Percentiles rank a stretch among this genome's conserved stretches.
phyloP scores from a whole-genome alignment of 2,113 vertebrate genomes.

The Nannospalax galili region DNA sequence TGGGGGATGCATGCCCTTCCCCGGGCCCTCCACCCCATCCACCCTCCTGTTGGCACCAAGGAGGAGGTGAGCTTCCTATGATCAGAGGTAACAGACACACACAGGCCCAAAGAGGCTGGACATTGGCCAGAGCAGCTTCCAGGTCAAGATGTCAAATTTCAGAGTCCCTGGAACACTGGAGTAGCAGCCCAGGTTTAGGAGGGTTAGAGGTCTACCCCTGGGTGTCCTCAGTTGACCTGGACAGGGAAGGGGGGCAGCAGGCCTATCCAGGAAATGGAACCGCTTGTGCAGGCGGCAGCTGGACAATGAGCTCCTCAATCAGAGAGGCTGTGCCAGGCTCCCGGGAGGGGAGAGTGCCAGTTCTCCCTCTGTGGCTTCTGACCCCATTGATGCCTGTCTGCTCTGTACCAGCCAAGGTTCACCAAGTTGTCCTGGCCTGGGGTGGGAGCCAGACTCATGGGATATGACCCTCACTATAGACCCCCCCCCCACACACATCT shows the following conservation, averaged over 20 bases:
- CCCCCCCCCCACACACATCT: too few relatives aligned
- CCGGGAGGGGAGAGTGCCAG: neutral
- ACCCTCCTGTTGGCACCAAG: neutral
- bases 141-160: neutral
- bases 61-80: neutral
- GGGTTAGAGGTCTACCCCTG: neutral
- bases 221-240: conserved; percentile 68
- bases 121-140: neutral
- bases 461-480: fast-evolving
- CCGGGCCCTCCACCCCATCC: neutral
- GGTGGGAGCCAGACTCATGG: neutral
- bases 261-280: conserved; percentile 64
- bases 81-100: neutral
- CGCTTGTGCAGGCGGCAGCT: neutral
- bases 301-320: conserved; percentile 67
- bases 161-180: neutral
- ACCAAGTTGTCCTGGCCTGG: neutral
- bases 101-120: neutral
- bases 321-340: conserved; percentile 67
- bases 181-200: neutral
- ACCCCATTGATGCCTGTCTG: neutral
- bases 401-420: neutral
- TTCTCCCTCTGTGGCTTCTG: neutral
- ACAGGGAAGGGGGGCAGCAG: neutral
- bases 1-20: fast-evolving